Percentiles rank a stretch among this genome's conserved stretches.
Evolutionary conservation across 1,140 invertebrate genomes (phyloP).

Genomic region (Caligus rogercresseyi): DNA sequence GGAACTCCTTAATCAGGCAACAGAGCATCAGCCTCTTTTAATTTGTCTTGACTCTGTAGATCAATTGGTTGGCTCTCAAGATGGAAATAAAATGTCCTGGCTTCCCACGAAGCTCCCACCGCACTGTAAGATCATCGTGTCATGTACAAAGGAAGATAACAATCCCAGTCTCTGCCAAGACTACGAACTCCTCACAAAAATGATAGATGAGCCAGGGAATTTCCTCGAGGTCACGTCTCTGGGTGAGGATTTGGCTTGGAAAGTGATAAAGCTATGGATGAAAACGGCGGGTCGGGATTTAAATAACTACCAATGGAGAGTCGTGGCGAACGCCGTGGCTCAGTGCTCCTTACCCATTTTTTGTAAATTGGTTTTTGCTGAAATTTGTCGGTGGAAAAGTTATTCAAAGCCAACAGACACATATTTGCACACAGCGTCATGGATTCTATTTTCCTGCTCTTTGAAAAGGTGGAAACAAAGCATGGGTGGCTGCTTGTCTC

Average conservation of each 20-base stretch:
- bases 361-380: slow-evolving; percentile 88
- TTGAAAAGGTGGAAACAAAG: slow-evolving; percentile 77
- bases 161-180: slow-evolving; percentile 68
- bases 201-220: slow-evolving; percentile 73
- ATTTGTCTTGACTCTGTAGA: slow-evolving; percentile 83
- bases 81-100: slow-evolving; percentile 90
- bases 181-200: slow-evolving; percentile 61
- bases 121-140: slow-evolving; percentile 83
- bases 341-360: slow-evolving; percentile 92
- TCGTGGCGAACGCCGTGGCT: slow-evolving; percentile 72
- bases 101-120: slow-evolving; percentile 69
- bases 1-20: slow-evolving; percentile 64
- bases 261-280: slow-evolving; percentile 86
- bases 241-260: slow-evolving; percentile 77
- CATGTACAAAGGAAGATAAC: slow-evolving; percentile 65
- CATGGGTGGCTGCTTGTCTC: slow-evolving; percentile 81
- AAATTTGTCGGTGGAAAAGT: slow-evolving; percentile 88
- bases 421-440: slow-evolving; percentile 81
- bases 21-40: slow-evolving; percentile 56
- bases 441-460: slow-evolving; percentile 93
- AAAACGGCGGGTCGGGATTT: slow-evolving; percentile 67
- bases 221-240: slow-evolving; percentile 84
- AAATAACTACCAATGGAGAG: slow-evolving; percentile 77
- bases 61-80: slow-evolving; percentile 80
- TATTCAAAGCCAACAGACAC: slow-evolving; percentile 86